Evolutionary conservation across 2,113 vertebrate genomes (phyloP), one percentile per base, ranked within the genome.

Genomic region (Chascanopsetta lugubris): DNA sequence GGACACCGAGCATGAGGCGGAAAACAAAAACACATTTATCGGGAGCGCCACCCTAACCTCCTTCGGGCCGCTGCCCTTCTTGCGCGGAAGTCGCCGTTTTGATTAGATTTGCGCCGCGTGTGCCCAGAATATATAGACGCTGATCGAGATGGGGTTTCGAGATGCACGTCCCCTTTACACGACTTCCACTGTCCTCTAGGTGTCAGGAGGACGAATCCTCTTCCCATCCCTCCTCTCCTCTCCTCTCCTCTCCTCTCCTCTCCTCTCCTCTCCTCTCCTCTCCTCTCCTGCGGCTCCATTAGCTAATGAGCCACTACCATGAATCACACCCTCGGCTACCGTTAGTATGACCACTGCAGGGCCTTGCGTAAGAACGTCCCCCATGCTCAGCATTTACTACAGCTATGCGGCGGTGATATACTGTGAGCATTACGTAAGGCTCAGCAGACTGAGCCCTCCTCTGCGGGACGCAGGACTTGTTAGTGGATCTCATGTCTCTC

Each of bases 291-390:
- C 79, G 61, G 60, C 36, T 84, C 82, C 88, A 89, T 88, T 91
- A 91, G 56, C 65, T 88, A 89, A 89, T 90, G 81, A 90, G 63
- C 57, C 54, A 49, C 55, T 66, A 59, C 65, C 45, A 61, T 86
- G 84, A 88, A 88, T 87, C 82, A 87, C 73, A 69, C 17, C 61
- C 17, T 36, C 60, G 54, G 58, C 69, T 71, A 46, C 65, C 42
- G 34, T 74, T 50, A 53, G 32, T 69, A 47, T 72, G 79, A 82
- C 67, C 75, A 59, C n/a, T n/a, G n/a, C n/a, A 73, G 75, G 58
- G 50, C 58, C 61, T 85, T 79, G 71, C 25, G 60, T 84, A 85
- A 85, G 78, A 77, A 69, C 59, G n/a, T n/a, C 2, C 17, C 70
- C 61, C 24, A 6, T 36, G 53, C 68, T 86, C 83, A 85, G 77